Conservation (phyloP, 2,113 vertebrate species). For the Proterorhinus semilunaris region DNA sequence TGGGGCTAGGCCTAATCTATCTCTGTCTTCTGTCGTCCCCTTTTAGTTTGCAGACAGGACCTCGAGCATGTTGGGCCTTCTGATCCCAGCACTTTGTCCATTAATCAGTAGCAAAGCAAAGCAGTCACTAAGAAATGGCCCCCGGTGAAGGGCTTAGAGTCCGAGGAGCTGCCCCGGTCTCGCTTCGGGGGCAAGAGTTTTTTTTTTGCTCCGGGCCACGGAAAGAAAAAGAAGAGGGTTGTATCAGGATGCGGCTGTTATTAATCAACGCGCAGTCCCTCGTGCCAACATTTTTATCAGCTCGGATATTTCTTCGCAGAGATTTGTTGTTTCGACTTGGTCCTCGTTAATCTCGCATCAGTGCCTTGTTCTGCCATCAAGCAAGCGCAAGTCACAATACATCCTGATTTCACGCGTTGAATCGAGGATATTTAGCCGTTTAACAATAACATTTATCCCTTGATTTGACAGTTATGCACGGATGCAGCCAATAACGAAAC, state of each 20-base stretch:
- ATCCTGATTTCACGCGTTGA: not conserved
- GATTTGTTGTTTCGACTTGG: constrained; percentile 9
- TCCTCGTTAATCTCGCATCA: constrained; percentile 15
- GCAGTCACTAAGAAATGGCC: constrained; percentile 77
- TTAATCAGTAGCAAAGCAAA: constrained; percentile 84
- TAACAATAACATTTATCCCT: no score
- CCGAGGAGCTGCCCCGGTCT: constrained; percentile 32
- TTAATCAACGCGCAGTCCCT: constrained; percentile 26
- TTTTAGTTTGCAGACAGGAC: constrained; percentile 74
- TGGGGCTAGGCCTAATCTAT: constrained; percentile 84
- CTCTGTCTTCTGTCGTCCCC: constrained; percentile 65
- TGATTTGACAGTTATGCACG: no score
- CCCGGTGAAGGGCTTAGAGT: constrained; percentile 58
- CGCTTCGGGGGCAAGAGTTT: constrained; percentile 45
- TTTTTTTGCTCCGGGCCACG: constrained; percentile 43
- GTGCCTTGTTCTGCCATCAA: constrained; percentile 24
- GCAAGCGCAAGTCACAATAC: not conserved
- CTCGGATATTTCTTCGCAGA: constrained; percentile 5
- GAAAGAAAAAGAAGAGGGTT: constrained; percentile 18
- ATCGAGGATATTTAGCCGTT: not conserved
- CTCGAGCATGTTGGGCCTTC: constrained; percentile 52
- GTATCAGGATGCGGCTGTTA: constrained; percentile 26
- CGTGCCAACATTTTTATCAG: constrained; percentile 20
- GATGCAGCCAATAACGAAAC: no score
- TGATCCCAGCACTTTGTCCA: constrained; percentile 79